Evolutionary conservation across 2,888 invertebrate species (phyloP), one percentile per base, ranked within the genome.

Genomic region (Drosophila setosimentum): DNA sequence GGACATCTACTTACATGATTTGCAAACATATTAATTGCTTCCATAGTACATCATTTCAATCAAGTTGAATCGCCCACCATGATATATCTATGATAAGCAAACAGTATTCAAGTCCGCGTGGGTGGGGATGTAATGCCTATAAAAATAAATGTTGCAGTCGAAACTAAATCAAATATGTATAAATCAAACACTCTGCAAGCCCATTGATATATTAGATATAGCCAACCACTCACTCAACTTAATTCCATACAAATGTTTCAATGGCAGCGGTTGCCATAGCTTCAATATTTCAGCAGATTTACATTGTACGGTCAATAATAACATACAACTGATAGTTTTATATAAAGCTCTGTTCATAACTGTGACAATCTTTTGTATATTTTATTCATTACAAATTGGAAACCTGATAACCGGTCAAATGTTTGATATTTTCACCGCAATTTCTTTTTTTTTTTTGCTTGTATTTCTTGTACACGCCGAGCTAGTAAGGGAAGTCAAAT

Each of bases 401-500:
- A 35, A 7, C 24, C 13, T 16, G 32, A 40, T 55, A 42, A 71
- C 35, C 40, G 48, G 68, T 62, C 59, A 76, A 69, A 71, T 78
- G 67, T 64, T 61, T 68, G 53, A 75, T 53, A 68, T 61, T 64
- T 53, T 33, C 27, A 48, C 50, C 48, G 30, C 63, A 86, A 70
- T 61, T n/a, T n/a, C n/a, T n/a, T n/a, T n/a, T n/a, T n/a, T n/a
- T n/a, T n/a, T n/a, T n/a, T n/a, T n/a, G n/a, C n/a, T n/a, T n/a
- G n/a, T n/a, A n/a, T n/a, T n/a, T n/a, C n/a, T n/a, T n/a, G n/a
- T n/a, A n/a, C n/a, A n/a, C n/a, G n/a, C n/a, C n/a, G n/a, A n/a
- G 2, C 16, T n/a, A 4, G 24, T 24, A 27, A 53, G n/a, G 49
- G 18, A 18, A 49, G n/a, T 29, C 13, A 37, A 49, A 16, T n/a